phyloP scores from a whole-genome alignment of 2,888 invertebrate genomes.

The Tromatobia lineatoria region DNA sequence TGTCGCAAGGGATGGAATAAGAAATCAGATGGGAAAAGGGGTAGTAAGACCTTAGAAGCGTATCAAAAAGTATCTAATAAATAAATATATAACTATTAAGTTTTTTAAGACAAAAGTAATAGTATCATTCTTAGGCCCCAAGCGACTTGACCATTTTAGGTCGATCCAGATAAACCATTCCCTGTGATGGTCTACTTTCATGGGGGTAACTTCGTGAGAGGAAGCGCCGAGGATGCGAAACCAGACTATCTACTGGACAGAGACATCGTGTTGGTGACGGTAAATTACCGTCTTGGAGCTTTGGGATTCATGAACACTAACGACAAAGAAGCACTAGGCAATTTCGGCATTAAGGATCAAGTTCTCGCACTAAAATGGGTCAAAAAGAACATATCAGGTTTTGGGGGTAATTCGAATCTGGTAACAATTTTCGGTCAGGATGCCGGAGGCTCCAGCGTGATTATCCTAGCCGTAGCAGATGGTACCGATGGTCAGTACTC shows the following conservation, averaged over 20 bases:
- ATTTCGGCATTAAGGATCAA: conserved; percentile 73
- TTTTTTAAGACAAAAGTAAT: no score
- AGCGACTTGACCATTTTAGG: not conserved
- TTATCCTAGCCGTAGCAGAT: conserved; percentile 54
- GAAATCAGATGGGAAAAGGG: no score
- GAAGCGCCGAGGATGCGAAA: conserved; percentile 37
- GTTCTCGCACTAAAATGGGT: conserved; percentile 69
- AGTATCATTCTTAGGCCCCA: no score
- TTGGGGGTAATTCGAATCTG: conserved; percentile 62
- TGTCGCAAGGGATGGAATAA: no score
- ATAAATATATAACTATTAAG: no score
- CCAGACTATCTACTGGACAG: conserved; percentile 72
- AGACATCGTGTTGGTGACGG: conserved; percentile 69
- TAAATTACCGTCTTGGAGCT: conserved; percentile 73
- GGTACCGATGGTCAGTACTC: conserved; percentile 36
- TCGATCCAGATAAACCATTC: not conserved
- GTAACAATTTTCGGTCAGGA: conserved; percentile 69
- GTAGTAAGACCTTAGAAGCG: no score
- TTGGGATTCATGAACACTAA: conserved; percentile 72
- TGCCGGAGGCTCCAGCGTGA: conserved; percentile 63
- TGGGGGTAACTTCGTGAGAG: conserved; percentile 65
- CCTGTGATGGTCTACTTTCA: conserved; percentile 58
- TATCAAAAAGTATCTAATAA: no score
- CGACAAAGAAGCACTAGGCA: conserved; percentile 67
- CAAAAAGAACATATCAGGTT: conserved; percentile 56